These are phyloP conservation scores for Eupsittula cactorum DNA, from an alignment of 2,113 vertebrate genomes.

Conservation along the genomic window DNA sequence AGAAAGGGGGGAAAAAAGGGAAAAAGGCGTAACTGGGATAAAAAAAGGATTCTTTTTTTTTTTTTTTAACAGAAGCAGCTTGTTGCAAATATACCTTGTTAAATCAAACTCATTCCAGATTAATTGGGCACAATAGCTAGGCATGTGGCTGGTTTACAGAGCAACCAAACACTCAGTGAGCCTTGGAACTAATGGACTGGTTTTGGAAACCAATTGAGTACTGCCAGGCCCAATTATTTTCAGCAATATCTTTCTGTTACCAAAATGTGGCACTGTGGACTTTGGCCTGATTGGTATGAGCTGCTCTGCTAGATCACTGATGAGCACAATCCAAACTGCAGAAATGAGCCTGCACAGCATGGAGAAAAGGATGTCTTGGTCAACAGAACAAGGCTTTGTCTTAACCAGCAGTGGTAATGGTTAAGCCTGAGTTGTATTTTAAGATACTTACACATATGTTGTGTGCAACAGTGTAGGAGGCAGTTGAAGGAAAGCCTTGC, in stretches of 20 bases:
- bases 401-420: background rate
- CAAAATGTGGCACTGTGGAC: constrained; percentile 69
- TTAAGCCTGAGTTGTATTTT: background rate
- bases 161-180: constrained; percentile 41
- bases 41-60: background rate
- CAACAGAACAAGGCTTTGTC: background rate
- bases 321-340: constrained; percentile 3
- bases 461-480: background rate
- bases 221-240: constrained; percentile 82
- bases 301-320: constrained; percentile 38
- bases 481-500: background rate
- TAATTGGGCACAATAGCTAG: constrained; percentile 71
- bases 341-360: background rate
- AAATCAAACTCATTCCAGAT: constrained; percentile 69
- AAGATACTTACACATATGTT: background rate
- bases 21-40: constrained; percentile 10
- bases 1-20: background rate
- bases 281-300: constrained; percentile 55
- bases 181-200: constrained; percentile 58
- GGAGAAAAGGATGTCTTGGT: background rate
- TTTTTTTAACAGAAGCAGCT: constrained; percentile 29
- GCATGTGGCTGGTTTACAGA: constrained; percentile 70
- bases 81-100: constrained; percentile 25
- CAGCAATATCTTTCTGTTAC: constrained; percentile 77
- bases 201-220: constrained; percentile 60